Evolutionary conservation across 1,140 invertebrate genomes (phyloP), one percentile per base, ranked within the genome.

Genomic region (Heliconius hewitsoni): DNA sequence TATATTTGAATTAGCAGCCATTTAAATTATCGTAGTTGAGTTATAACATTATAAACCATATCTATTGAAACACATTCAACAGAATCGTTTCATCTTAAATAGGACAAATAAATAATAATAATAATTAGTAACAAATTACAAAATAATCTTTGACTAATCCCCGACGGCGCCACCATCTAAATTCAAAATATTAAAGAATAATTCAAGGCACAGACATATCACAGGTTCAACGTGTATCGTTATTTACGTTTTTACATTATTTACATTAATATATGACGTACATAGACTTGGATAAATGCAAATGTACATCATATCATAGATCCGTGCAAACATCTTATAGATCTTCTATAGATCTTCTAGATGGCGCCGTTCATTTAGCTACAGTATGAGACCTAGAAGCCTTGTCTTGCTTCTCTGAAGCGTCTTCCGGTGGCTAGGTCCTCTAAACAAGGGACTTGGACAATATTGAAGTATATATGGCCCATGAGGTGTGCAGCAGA

Each of bases 391-490:
- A 4, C 19, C 81, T 93, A 95, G 85, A 95, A 95, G 75, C 95
- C 95, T 78, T 90, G 87, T 78, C 92, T 92, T 8, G 95, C 94
- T 39, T 94, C 87, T 50, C 95, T 83, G 83, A 95, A 95, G 46
- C 84, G 81, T 81, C 89, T 85, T 6, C 95, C 95, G 5, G 83
- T 84, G 9, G 94, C 85, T 3, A 85, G 91, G 77, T 97, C 96
- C 71, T 97, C 96, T 73, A 98, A 93, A 82, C 98, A 98, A 9
- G 97, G 96, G 23, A 97, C 96, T 92, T 96, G 96, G 55, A 98
- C 95, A 79, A 98, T 88, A 89, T 98, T 98, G 92, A 98, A 98
- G 85, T 98, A 98, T 74, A 98, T 96, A 81, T 97, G 97, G 52
- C 98, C 98, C 96, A 98, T 96, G 6, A 98, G 92, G 27, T 98